Percentiles rank a stretch among this genome's conserved stretches.
Conservation (phyloP, 37 sponge, comb jelly and placozoan genomes). For the Geodia barretti region DNA sequence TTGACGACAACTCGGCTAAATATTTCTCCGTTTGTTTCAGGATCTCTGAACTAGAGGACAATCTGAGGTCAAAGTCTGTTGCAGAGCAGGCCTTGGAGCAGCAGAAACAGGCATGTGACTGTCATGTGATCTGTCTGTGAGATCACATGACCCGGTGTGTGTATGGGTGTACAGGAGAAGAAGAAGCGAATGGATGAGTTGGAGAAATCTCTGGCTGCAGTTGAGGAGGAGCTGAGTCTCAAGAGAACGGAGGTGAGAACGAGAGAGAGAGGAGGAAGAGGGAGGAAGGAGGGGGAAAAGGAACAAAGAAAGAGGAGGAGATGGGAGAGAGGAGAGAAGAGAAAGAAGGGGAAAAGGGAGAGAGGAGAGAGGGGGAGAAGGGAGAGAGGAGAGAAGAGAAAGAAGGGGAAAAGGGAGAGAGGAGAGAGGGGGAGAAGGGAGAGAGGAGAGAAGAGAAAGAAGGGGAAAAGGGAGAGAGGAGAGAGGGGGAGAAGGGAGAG, state of each 20-base stretch:
- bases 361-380: neutral
- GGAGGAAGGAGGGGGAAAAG: neutral
- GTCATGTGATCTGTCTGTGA: neutral
- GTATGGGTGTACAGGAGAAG: constrained; percentile 3
- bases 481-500: neutral
- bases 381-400: neutral
- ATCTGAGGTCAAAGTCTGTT: constrained; percentile 38
- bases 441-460: too few relatives aligned
- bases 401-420: neutral
- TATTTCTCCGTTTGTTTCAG: constrained; percentile 1
- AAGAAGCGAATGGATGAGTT: constrained; percentile 19
- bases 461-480: neutral
- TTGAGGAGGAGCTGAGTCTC: neutral
- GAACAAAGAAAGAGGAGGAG: too few relatives aligned
- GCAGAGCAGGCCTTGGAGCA: constrained; percentile 48
- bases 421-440: too few relatives aligned
- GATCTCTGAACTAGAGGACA: constrained; percentile 55
- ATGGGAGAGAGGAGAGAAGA: too few relatives aligned
- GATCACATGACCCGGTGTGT: neutral
- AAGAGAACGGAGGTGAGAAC: neutral
- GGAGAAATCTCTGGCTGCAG: constrained; percentile 5
- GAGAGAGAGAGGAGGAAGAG: neutral
- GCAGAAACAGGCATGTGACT: constrained; percentile 47
- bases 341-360: too few relatives aligned
- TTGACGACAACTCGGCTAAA: too few relatives aligned